Percentiles rank a stretch among this genome's conserved stretches.
Evolutionary conservation across 2,888 invertebrate species (phyloP).

Genomic region (Xestia xanthographa): DNA sequence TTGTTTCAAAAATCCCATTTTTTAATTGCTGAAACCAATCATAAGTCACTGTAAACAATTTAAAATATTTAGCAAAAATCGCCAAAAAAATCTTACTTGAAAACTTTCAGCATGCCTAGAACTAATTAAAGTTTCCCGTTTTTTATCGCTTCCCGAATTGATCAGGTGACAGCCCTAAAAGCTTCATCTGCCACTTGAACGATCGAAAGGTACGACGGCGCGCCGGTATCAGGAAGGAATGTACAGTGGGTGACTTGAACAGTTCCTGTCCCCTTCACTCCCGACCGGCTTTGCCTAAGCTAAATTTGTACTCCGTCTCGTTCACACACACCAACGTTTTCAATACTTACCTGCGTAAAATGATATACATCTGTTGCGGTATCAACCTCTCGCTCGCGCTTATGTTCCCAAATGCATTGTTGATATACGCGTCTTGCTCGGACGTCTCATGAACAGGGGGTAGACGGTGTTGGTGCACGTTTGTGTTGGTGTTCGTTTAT

Average conservation of each 20-base stretch:
- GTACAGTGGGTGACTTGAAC: slow-evolving; percentile 90
- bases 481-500: slow-evolving; percentile 90
- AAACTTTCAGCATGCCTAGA: slow-evolving; percentile 2
- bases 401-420: slow-evolving; percentile 83
- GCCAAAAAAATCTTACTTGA: background rate
- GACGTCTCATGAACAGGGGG: slow-evolving; percentile 88
- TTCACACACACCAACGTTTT: slow-evolving; percentile 88
- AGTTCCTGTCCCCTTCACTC: slow-evolving; percentile 87
- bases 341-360: slow-evolving; percentile 90
- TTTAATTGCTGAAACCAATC: background rate
- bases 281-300: slow-evolving; percentile 87
- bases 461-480: slow-evolving; percentile 87
- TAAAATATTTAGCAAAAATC: background rate
- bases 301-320: slow-evolving; percentile 87
- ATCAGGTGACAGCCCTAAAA: slow-evolving; percentile 87
- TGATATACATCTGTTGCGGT: slow-evolving; percentile 90
- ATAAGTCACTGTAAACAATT: background rate
- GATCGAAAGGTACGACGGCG: slow-evolving; percentile 90
- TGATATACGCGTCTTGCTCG: slow-evolving; percentile 87
- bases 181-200: slow-evolving; percentile 91
- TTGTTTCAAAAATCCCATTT: background rate
- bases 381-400: slow-evolving; percentile 81
- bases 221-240: slow-evolving; percentile 90
- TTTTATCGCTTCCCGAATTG: slow-evolving; percentile 66
- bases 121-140: slow-evolving; percentile 51